These are phyloP conservation scores for Pyrrhura leucotis DNA, from an alignment of 2,797 vertebrate genomes.

Conservation along the genomic window DNA sequence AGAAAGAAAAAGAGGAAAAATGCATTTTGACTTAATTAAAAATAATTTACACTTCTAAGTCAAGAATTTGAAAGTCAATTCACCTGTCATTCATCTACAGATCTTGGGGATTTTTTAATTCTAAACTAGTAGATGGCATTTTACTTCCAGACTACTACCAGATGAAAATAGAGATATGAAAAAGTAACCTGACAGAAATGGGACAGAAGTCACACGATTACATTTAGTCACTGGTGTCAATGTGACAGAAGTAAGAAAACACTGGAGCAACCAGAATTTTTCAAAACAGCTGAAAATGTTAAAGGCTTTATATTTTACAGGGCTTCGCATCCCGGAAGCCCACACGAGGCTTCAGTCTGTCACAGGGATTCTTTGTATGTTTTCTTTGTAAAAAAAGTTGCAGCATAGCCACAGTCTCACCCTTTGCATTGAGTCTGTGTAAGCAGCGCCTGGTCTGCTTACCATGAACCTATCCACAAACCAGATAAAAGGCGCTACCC, in stretches of 20 bases:
- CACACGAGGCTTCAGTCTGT: not conserved
- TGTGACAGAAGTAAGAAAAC: not conserved
- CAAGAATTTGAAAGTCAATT: not conserved
- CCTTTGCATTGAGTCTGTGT: not conserved
- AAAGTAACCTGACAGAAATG: conserved; percentile 12
- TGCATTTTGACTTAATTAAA: not conserved
- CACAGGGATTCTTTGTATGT: not conserved
- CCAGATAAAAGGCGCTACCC: not conserved
- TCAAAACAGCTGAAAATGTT: not conserved
- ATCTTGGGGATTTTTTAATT: not conserved
- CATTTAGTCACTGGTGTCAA: not conserved
- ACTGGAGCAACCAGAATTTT: not conserved
- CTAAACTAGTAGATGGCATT: not conserved
- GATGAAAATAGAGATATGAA: not conserved
- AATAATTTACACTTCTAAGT: conserved; percentile 9
- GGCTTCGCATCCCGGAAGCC: not conserved
- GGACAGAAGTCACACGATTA: not conserved
- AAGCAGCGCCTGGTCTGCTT: not conserved
- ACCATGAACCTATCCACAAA: fast-evolving
- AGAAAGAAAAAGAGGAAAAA: not conserved
- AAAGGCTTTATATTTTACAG: not conserved
- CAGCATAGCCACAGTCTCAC: fast-evolving
- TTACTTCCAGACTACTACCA: not conserved
- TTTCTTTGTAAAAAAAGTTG: not conserved
- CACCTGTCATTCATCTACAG: not conserved